These are phyloP conservation scores for Malthinus flaveolus DNA, from an alignment of 2,888 invertebrate species.

Conservation along the genomic window DNA sequence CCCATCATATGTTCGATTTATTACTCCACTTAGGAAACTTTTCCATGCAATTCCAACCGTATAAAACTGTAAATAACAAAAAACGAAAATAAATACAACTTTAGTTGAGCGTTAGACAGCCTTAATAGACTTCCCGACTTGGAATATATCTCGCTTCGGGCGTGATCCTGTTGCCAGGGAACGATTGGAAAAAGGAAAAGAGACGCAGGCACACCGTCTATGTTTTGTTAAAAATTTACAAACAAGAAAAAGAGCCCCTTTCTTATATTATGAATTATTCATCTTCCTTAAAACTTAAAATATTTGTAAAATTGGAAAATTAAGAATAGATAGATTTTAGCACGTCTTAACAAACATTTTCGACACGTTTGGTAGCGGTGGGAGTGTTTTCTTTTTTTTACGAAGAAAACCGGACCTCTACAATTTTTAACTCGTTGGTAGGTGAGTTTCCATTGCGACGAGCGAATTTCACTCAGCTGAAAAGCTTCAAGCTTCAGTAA, in stretches of 20 bases:
- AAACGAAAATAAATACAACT: not conserved
- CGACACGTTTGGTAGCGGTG: too few species aligned
- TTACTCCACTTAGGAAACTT: too few species aligned
- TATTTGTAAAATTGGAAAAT: too few species aligned
- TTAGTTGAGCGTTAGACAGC: not conserved
- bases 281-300: not conserved
- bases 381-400: too few species aligned
- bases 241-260: too few species aligned
- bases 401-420: constrained; percentile 3
- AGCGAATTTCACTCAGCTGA: constrained; percentile 17
- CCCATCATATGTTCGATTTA: too few species aligned
- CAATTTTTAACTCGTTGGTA: constrained; percentile 19
- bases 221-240: constrained; percentile 15
- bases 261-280: not conserved
- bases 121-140: constrained; percentile 4
- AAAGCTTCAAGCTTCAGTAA: constrained; percentile 21
- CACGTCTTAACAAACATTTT: too few species aligned
- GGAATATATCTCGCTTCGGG: constrained; percentile 25
- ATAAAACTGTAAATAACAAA: not conserved
- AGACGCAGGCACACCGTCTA: constrained; percentile 28
- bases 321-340: too few species aligned
- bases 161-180: constrained; percentile 30
- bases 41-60: too few species aligned
- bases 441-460: constrained; percentile 18
- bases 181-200: constrained; percentile 21